Evolutionary conservation across 2,113 vertebrate genomes (phyloP).

Genomic region (Ellobius talpinus): DNA sequence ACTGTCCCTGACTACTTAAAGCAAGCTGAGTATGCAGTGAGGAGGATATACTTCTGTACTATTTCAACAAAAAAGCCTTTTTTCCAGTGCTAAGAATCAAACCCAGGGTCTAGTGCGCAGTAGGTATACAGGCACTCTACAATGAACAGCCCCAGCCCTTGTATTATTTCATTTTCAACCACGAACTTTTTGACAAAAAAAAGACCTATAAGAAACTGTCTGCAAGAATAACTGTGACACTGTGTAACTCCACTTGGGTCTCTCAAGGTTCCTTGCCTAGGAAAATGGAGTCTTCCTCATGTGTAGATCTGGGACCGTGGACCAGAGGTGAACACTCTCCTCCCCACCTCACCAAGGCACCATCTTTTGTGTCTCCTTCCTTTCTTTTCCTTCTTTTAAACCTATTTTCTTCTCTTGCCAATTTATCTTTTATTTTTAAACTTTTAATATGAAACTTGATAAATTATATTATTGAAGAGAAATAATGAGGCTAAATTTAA

Average conservation of each 20-base stretch:
- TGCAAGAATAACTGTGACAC: background rate
- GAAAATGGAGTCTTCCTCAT: background rate
- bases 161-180: background rate
- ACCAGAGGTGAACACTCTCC: too few relatives aligned
- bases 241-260: background rate
- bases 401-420: background rate
- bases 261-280: fast-evolving
- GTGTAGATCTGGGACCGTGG: fast-evolving
- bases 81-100: background rate
- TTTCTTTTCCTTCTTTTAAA: background rate
- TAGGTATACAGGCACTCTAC: too few relatives aligned
- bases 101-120: background rate
- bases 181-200: background rate
- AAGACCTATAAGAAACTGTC: background rate
- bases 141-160: background rate
- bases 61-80: background rate
- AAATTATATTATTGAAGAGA: background rate
- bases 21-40: background rate
- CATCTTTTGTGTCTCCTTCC: background rate
- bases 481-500: background rate
- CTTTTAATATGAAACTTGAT: background rate
- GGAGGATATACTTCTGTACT: background rate
- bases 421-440: background rate
- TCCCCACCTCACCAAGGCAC: fast-evolving
- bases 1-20: background rate